phyloP scores from a whole-genome alignment of 2,113 vertebrate species.

The Benitochromis conjunctus region DNA sequence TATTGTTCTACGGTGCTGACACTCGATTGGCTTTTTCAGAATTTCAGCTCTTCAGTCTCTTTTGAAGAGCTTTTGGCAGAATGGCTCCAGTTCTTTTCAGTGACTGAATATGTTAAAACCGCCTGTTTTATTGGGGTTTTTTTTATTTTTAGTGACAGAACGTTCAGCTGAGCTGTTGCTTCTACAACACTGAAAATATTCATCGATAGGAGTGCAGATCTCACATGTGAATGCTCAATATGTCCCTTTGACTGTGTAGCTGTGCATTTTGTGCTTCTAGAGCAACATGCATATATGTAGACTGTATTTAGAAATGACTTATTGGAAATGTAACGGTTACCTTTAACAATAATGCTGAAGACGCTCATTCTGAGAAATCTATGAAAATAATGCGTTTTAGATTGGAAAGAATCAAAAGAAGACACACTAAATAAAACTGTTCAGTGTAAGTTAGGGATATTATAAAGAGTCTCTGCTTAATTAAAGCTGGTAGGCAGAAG shows the following conservation, averaged over 20 bases:
- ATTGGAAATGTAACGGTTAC: neutral
- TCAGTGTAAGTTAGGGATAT: neutral
- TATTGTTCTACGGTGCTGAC: neutral
- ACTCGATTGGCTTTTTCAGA: neutral
- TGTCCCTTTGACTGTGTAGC: neutral
- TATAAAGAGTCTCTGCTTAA: neutral
- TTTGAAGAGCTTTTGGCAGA: neutral
- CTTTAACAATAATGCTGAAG: neutral
- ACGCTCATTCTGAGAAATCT: neutral
- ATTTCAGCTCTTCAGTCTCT: neutral
- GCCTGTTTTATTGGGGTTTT: fast-evolving
- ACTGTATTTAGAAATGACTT: neutral
- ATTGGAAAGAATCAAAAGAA: neutral
- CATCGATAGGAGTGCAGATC: neutral
- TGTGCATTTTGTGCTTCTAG: neutral
- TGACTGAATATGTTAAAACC: neutral
- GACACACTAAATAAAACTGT: neutral
- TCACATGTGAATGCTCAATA: conserved; percentile 3
- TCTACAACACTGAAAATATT: neutral
- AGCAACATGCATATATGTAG: neutral
- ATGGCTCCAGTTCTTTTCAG: neutral
- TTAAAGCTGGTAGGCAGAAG: conserved; percentile 15
- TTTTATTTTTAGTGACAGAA: neutral
- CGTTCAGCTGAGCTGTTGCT: neutral
- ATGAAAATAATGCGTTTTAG: neutral